Conservation (phyloP, 2,888 invertebrate genomes). For the Agriotes lineatus region DNA sequence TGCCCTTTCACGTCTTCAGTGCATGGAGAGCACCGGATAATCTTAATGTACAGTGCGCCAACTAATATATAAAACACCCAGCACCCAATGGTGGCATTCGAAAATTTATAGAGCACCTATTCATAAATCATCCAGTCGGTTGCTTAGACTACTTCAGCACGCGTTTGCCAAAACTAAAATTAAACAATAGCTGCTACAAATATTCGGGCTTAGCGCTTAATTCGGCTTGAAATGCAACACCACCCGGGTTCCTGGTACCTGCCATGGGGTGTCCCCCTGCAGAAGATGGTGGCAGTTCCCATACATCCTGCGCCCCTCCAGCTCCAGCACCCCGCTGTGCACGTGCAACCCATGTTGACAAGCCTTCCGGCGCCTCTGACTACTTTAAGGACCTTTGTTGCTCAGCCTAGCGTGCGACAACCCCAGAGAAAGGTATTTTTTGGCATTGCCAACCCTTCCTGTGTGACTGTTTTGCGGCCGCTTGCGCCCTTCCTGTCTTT, state of each 20-base stretch:
- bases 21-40: conserved; percentile 5
- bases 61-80: not conserved
- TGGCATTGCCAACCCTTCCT: not conserved
- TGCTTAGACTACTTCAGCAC: not conserved
- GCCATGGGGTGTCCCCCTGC: conserved; percentile 76
- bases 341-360: conserved; percentile 64
- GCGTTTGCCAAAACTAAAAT: conserved; percentile 27
- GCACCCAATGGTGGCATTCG: not conserved
- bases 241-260: conserved; percentile 77
- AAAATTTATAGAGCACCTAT: not conserved
- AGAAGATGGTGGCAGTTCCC: conserved; percentile 76
- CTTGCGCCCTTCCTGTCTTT: too few relatives aligned
- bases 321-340: conserved; percentile 61
- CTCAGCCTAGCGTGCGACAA: conserved; percentile 62
- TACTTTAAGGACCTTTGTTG: conserved; percentile 65
- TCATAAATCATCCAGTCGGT: not conserved
- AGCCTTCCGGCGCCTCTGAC: conserved; percentile 65
- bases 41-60: too few relatives aligned
- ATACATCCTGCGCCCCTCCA: conserved; percentile 68
- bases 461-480: too few relatives aligned
- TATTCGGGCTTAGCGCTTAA: not conserved
- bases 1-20: not conserved
- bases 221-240: conserved; percentile 65
- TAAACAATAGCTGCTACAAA: conserved; percentile 27
- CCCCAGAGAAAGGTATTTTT: conserved; percentile 63